phyloP scores from a whole-genome alignment of 37 sponge, comb jelly and placozoan species.

The Eunapius fragilis region DNA sequence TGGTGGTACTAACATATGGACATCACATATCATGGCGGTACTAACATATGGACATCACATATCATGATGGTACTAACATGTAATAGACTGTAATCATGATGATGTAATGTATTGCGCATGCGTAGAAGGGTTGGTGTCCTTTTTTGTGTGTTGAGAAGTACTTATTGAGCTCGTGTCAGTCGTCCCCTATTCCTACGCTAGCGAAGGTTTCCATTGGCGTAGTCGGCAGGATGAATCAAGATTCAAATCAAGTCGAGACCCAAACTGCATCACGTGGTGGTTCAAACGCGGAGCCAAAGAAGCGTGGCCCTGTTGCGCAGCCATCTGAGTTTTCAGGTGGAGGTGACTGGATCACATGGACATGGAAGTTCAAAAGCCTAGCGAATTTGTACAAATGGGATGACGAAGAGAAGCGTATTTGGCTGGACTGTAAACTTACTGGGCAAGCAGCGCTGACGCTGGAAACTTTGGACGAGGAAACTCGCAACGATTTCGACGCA shows the following conservation, averaged over 20 bases:
- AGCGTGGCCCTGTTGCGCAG: constrained; percentile 12
- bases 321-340: background rate
- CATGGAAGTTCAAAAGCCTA: background rate
- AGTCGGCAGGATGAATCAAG: constrained; percentile 3
- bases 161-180: no score
- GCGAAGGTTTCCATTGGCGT: no score
- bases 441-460: background rate
- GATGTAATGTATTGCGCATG: no score
- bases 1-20: no score
- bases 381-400: background rate
- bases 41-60: no score
- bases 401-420: background rate
- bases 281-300: background rate
- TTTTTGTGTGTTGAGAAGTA: no score
- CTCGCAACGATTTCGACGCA: background rate
- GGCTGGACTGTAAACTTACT: background rate
- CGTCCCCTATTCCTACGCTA: no score
- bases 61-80: no score
- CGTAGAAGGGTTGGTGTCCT: no score
- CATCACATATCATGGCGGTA: no score
- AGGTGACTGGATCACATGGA: constrained; percentile 12
- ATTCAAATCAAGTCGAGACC: constrained; percentile 2
- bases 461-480: background rate
- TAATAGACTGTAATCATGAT: no score
- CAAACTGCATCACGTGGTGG: background rate